Base-by-base conservation (phyloP, 1,140 invertebrate species). In the Heliconius melpomene region DNA sequence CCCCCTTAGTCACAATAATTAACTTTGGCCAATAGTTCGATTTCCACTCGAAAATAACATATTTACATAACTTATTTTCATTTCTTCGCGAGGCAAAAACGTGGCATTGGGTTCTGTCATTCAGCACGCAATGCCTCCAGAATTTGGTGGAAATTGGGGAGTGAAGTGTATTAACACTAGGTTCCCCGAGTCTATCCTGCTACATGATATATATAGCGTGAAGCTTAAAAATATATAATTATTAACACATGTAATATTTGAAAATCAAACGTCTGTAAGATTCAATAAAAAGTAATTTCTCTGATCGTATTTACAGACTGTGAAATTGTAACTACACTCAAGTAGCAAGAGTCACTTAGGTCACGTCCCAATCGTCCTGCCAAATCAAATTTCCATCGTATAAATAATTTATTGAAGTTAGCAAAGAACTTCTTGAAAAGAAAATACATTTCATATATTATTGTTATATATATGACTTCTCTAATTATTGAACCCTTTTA, bases 321-420 rank as follows among this genome's bases (percentile, higher is more conserved):
- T 29, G 54, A 66, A 66, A 66, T 66, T 66, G 57, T 66, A 66
- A 66, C 60, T 66, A 66, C n/a, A 26, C 26, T 66, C n/a, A 66
- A 66, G 60, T 66, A 29, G 60, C 32, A 72, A 38, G 7, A 72
- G 71, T 38, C 71, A 38, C 70, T 72, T 26, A 16, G 40, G 73
- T 74, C 73, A 74, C 73, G 73, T 74, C 73, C 73, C 73, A 52
- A 74, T 74, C 73, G 73, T 52, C 40, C n/a, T 40, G 50, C 40
- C 73, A 46, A 72, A 74, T 74, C 40, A 46, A 74, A 74, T 74
- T 74, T 74, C 20, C 16, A 74, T 74, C 73, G n/a, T 74, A 74
- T 46, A 23, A 74, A 46, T 74, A 72, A 72, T 40, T 72, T 72
- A 72, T 72, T 40, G 71, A 38, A 38, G 71, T 72, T 72, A n/a